A percentile compares a stretch with the other conserved stretches of the same genome.
Conservation (phyloP, 2,888 invertebrate genomes). For the Diaprepes abbreviatus region DNA sequence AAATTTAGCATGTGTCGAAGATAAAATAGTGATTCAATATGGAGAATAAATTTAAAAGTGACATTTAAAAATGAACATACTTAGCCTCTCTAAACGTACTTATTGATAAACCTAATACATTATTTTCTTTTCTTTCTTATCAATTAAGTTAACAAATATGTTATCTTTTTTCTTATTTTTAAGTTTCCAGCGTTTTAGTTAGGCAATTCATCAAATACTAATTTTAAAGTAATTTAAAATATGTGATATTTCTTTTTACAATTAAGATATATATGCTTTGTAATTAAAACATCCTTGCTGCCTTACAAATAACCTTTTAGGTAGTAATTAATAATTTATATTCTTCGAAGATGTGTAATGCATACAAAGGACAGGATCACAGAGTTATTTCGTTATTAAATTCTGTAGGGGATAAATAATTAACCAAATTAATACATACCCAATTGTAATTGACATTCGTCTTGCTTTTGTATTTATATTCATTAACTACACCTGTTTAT, state of each 20-base stretch:
- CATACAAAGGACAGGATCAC: slow-evolving; percentile 12
- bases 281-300: too few relatives aligned
- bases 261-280: too few relatives aligned
- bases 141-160: slow-evolving; percentile 36
- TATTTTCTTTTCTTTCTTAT: slow-evolving; percentile 33
- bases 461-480: slow-evolving; percentile 37
- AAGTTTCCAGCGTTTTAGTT: slow-evolving; percentile 13
- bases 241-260: too few relatives aligned
- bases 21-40: slow-evolving; percentile 38
- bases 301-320: too few relatives aligned
- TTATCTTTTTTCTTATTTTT: slow-evolving; percentile 7
- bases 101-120: slow-evolving; percentile 46
- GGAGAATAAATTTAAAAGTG: slow-evolving; percentile 40
- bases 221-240: too few relatives aligned
- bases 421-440: slow-evolving; percentile 27
- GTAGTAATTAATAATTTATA: slow-evolving; percentile 13
- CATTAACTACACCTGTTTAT: slow-evolving; percentile 44
- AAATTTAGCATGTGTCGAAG: slow-evolving; percentile 19
- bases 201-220: too few relatives aligned
- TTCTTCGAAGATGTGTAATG: background rate
- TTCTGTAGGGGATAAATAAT: slow-evolving; percentile 26
- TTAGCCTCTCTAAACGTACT: slow-evolving; percentile 44
- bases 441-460: slow-evolving; percentile 38
- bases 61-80: slow-evolving; percentile 42
- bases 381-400: slow-evolving; percentile 5